Evolutionary conservation across 2,113 vertebrate species (phyloP).

Genomic region (Pseudopipra pipra): DNA sequence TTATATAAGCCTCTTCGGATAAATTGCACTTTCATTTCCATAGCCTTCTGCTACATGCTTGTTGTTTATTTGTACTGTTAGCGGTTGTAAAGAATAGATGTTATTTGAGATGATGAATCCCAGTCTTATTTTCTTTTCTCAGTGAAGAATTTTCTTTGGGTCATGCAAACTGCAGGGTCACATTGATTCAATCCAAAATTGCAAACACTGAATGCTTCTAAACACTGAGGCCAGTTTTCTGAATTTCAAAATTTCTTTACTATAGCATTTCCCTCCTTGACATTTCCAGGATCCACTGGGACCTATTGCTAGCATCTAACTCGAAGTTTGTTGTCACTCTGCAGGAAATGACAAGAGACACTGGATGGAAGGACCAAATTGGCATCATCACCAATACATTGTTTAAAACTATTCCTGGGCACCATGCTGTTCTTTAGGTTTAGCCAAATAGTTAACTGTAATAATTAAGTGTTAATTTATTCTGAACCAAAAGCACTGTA

Average conservation of each 20-base stretch:
- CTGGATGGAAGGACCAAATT: background rate
- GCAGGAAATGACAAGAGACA: background rate
- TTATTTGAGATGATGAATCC: background rate
- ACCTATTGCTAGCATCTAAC: background rate
- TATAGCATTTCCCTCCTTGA: background rate
- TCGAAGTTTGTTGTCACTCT: background rate
- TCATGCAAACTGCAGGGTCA: background rate
- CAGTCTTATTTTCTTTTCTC: background rate
- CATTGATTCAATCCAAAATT: background rate
- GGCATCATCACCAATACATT: background rate
- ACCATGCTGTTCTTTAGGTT: background rate
- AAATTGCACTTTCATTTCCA: background rate
- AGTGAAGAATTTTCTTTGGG: background rate
- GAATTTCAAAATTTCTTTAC: background rate
- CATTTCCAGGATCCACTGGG: background rate
- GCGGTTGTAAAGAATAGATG: background rate
- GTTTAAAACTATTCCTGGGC: background rate
- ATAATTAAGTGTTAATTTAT: background rate
- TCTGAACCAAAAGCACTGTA: background rate
- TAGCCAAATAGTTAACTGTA: background rate
- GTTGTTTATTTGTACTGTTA: conserved; percentile 8
- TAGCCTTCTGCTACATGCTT: background rate
- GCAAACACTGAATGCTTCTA: background rate
- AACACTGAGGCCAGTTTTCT: background rate
- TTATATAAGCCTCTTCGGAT: conserved; percentile 10